Conservation (phyloP, 1,140 invertebrate species). For the Cydia amplana region DNA sequence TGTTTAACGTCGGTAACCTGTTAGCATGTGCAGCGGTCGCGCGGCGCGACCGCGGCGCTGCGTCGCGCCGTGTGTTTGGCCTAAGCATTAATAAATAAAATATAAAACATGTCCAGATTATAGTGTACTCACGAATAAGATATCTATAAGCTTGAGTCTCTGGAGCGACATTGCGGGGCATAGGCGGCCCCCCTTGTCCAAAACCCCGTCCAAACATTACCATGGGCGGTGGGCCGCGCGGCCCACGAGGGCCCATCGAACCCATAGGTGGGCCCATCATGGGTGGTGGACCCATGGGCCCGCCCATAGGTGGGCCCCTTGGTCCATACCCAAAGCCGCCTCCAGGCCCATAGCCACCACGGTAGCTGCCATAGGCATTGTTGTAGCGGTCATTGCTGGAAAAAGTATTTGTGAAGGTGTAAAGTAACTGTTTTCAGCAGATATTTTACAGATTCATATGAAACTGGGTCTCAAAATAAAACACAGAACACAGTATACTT, state of each 20-base stretch:
- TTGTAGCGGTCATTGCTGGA: constrained; percentile 51
- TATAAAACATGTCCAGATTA: no score
- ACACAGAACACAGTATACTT: not conserved
- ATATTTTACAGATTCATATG: not conserved
- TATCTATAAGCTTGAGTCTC: constrained; percentile 47
- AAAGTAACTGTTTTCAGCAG: no score
- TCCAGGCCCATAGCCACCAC: constrained; percentile 55
- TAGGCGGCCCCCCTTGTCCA: constrained; percentile 50
- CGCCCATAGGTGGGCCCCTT: constrained; percentile 34
- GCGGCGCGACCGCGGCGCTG: no score
- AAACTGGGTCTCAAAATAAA: not conserved
- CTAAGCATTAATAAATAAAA: no score
- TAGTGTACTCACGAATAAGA: constrained; percentile 38
- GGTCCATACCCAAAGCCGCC: constrained; percentile 35
- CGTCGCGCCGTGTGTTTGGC: no score
- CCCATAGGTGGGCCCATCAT: constrained; percentile 37
- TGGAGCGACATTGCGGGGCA: constrained; percentile 33
- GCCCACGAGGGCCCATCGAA: constrained; percentile 32
- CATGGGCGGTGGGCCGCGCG: constrained; percentile 31
- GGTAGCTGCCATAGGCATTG: constrained; percentile 62
- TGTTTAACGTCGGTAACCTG: no score
- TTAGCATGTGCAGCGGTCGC: no score
- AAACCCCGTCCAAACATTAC: constrained; percentile 49
- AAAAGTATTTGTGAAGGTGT: not conserved
- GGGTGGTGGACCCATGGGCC: constrained; percentile 41